phyloP scores from a whole-genome alignment of 2,113 vertebrate species.

The Hippoglossus stenolepis region DNA sequence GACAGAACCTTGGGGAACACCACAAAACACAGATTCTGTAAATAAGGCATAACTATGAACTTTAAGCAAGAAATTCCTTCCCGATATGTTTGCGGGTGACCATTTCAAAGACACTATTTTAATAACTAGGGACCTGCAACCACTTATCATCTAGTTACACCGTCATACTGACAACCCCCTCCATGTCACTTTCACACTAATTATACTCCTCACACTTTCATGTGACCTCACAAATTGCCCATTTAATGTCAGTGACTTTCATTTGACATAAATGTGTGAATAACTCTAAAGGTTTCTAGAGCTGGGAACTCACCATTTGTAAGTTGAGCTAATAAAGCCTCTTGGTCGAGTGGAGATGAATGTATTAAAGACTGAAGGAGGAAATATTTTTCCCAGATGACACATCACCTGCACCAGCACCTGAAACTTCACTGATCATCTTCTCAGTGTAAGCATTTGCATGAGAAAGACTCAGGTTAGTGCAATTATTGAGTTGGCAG shows the following conservation, averaged over 20 bases:
- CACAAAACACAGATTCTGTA: neutral
- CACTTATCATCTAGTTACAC: neutral
- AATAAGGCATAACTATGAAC: neutral
- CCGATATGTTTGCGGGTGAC: neutral
- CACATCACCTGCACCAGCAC: neutral
- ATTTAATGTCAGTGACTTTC: slow-evolving; percentile 7
- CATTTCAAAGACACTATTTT: neutral
- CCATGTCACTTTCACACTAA: neutral
- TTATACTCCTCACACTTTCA: slow-evolving; percentile 1
- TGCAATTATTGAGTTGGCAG: no score
- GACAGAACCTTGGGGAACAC: neutral
- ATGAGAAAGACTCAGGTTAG: neutral
- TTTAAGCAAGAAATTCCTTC: neutral
- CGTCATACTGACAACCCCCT: neutral
- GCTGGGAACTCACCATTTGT: neutral
- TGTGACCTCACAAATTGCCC: neutral
- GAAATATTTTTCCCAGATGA: neutral
- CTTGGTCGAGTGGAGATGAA: neutral
- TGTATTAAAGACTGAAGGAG: neutral
- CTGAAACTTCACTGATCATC: neutral
- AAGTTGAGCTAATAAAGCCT: slow-evolving; percentile 1
- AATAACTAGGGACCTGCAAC: neutral
- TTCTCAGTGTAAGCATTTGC: neutral
- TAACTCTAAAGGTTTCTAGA: slow-evolving; percentile 4
- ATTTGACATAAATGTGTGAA: slow-evolving; percentile 12